phyloP scores from a whole-genome alignment of 2,113 vertebrate species.

The Anguilla japonica region DNA sequence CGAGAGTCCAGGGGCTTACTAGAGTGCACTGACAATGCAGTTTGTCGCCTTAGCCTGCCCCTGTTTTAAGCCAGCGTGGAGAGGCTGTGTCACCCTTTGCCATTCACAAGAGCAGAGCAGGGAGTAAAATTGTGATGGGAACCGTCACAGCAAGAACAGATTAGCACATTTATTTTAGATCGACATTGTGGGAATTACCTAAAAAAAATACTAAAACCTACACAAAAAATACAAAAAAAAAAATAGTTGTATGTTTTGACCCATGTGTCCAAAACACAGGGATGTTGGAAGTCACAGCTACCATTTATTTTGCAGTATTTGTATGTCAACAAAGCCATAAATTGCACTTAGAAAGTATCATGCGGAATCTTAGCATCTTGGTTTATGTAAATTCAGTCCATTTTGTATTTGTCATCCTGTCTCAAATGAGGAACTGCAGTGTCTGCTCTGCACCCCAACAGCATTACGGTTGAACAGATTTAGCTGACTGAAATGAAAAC shows the following conservation, averaged over 20 bases:
- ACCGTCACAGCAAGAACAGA: not conserved
- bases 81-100: not conserved
- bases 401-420: not conserved
- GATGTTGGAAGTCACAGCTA: not conserved
- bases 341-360: too few relatives aligned
- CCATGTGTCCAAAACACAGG: not conserved
- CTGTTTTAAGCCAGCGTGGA: constrained; percentile 3
- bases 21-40: constrained; percentile 19
- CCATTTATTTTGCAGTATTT: not conserved
- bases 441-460: not conserved
- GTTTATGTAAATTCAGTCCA: not conserved
- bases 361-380: too few relatives aligned
- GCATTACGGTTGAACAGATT: not conserved
- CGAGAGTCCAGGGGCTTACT: constrained; percentile 18
- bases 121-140: constrained; percentile 12
- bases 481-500: not conserved
- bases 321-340: too few relatives aligned
- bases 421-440: not conserved
- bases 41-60: constrained; percentile 16
- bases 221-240: too few relatives aligned
- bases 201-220: too few relatives aligned
- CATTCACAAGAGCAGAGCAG: not conserved
- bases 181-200: not conserved
- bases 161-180: not conserved
- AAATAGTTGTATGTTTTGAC: too few relatives aligned